Percentiles rank a stretch among this genome's conserved stretches.
Evolutionary conservation across 2,113 vertebrate species (phyloP).

Genomic region (Heterotilapia buettikoferi): DNA sequence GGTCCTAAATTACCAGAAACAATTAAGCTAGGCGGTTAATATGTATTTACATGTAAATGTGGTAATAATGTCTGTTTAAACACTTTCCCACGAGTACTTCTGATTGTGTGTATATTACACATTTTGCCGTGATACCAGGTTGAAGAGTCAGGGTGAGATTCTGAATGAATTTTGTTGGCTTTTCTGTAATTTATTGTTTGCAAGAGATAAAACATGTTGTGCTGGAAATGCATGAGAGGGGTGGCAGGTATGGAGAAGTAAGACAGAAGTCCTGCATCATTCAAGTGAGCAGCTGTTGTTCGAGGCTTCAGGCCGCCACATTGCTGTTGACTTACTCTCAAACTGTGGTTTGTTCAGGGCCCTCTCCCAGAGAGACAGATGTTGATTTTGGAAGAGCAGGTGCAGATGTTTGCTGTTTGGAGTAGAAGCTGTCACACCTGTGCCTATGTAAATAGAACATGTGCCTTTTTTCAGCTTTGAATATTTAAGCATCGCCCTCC

Average conservation of each 20-base stretch:
- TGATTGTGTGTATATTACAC: background rate
- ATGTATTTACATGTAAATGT: background rate
- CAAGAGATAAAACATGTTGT: background rate
- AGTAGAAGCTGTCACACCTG: background rate
- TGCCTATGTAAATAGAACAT: background rate
- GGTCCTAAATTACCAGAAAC: background rate
- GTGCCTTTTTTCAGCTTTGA: background rate
- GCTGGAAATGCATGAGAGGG: background rate
- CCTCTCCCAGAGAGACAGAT: conserved; percentile 36
- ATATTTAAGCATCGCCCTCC: fast-evolving
- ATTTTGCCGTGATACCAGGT: background rate
- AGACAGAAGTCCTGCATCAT: background rate
- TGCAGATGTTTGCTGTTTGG: conserved; percentile 19
- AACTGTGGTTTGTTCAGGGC: conserved; percentile 1
- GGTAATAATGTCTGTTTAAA: background rate
- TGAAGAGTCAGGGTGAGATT: background rate
- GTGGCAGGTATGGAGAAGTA: background rate
- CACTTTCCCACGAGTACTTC: background rate
- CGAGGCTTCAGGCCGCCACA: background rate
- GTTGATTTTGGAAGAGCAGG: conserved; percentile 24
- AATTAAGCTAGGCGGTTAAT: fast-evolving
- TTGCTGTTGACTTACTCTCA: conserved; percentile 2
- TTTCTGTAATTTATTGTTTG: background rate
- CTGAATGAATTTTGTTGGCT: background rate
- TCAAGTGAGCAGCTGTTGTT: conserved; percentile 27